phyloP scores from a whole-genome alignment of 2,113 vertebrate species.

The Calonectris borealis region DNA sequence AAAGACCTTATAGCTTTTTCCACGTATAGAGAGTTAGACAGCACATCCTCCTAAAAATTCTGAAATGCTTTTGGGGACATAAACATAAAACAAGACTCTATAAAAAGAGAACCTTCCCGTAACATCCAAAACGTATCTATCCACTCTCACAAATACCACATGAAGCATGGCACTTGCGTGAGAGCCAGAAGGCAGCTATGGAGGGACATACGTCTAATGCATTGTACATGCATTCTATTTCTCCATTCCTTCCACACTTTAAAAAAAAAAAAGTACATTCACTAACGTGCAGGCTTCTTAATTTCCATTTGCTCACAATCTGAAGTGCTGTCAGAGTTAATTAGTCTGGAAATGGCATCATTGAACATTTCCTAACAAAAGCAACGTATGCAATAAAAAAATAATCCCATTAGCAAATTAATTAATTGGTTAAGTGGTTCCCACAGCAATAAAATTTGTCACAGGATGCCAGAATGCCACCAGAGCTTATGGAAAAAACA shows the following conservation, averaged over 20 bases:
- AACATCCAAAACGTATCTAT: neutral
- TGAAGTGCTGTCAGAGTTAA: neutral
- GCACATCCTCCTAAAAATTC: neutral
- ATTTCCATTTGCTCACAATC: neutral
- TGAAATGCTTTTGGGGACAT: neutral
- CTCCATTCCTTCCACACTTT: neutral
- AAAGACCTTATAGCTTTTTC: neutral
- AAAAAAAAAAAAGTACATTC: no score
- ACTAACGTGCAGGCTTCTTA: neutral
- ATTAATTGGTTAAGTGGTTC: neutral
- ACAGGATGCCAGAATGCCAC: neutral
- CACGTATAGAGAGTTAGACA: accelerated
- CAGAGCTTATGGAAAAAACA: neutral
- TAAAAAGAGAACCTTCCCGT: neutral
- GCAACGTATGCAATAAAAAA: neutral
- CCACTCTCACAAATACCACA: neutral
- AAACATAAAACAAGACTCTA: neutral
- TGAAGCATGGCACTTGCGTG: neutral
- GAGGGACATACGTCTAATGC: no score
- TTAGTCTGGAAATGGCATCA: neutral
- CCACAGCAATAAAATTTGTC: neutral
- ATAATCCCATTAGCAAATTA: neutral
- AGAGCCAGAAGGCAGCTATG: neutral
- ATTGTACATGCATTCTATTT: neutral
- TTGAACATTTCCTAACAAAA: neutral